Base-by-base conservation (phyloP, 2,113 vertebrate genomes). In the Alces alces region DNA sequence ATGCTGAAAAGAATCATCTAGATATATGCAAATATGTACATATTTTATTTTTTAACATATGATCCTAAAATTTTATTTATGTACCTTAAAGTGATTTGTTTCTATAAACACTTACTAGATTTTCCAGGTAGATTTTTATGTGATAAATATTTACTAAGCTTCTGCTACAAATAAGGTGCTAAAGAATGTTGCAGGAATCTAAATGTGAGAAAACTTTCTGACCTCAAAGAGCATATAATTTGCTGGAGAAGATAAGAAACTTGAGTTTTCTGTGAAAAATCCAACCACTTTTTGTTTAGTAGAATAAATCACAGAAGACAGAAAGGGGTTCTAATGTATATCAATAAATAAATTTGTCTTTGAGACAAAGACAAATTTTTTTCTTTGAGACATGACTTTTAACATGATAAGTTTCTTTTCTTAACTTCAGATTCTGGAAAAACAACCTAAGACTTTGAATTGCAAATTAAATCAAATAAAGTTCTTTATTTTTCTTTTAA, bases 391-490 rank as follows among this genome's bases (percentile, higher is more conserved):
- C 15, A 5, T 52, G 64, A 36, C 21, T 93, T 83, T 25, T 47
- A n/a, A 36, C 55, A 60, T 83, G 80, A 27, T 70, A 87, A 76
- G 25, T 21, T 86, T 93, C n/a, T 14, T 86, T 36, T 57, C 96
- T 95, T 45, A 10, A 55, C 17, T 55, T 83, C n/a, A 79, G 45
- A 93, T 10, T 8, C 50, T 80, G 13, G 91, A 91, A 47, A 92
- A 93, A 95, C 23, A 84, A 60, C 6, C 36, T 94, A 89, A 86
- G 9, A 23, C 33, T 84, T 15, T 93, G 80, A 86, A 93, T 78
- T 91, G 90, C 47, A 97, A 93, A 95, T 36, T 70, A 92, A 96
- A 78, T 88, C 47, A 80, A 88, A 57, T 64, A 36, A 39, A 33
- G 7, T 55, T 54, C 11, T 91, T 94, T 80, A 80, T 50, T 50